Percentiles rank a stretch among this genome's conserved stretches.
These are phyloP conservation scores for Pedicia rivosa DNA, from an alignment of 2,888 invertebrate genomes.

Conservation along the genomic window DNA sequence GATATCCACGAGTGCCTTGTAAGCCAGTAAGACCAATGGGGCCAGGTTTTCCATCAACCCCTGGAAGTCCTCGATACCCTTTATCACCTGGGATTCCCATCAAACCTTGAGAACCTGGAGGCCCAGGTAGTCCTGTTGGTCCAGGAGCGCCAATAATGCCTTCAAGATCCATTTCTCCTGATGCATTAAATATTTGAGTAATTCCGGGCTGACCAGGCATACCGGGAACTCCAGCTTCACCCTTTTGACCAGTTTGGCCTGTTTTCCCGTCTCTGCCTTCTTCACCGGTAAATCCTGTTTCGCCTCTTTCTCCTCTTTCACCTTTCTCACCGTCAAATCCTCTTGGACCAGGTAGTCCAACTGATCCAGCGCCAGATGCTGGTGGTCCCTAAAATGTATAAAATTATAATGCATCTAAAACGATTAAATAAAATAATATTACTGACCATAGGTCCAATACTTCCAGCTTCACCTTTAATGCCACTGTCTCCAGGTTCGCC, in stretches of 20 bases:
- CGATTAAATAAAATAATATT: too few species aligned
- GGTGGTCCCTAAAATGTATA: neutral
- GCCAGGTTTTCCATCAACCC: conserved; percentile 6
- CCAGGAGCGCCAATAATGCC: conserved; percentile 36
- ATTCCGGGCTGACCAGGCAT: conserved; percentile 33
- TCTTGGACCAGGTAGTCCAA: conserved; percentile 58
- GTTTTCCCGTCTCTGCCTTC: too few species aligned
- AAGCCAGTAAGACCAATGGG: conserved; percentile 24
- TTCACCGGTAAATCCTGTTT: conserved; percentile 37
- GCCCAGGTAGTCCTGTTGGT: conserved; percentile 26
- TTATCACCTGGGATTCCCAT: conserved; percentile 7
- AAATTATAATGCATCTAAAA: too few species aligned
- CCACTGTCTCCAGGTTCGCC: conserved; percentile 35
- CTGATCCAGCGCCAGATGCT: conserved; percentile 26
- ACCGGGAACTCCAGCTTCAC: conserved; percentile 37
- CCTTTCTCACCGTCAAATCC: conserved; percentile 44
- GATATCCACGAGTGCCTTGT: conserved; percentile 38
- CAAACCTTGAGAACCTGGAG: conserved; percentile 7
- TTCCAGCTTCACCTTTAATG: conserved; percentile 47
- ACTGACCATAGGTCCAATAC: conserved; percentile 29
- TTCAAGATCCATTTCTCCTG: conserved; percentile 23
- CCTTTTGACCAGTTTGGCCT: conserved; percentile 42
- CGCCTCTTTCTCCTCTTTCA: conserved; percentile 42
- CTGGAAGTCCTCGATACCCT: conserved; percentile 11
- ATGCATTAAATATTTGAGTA: neutral